A percentile compares a stretch with the other conserved stretches of the same genome.
These are phyloP conservation scores for Grus americana DNA, from an alignment of 2,113 vertebrate genomes.

Conservation along the genomic window DNA sequence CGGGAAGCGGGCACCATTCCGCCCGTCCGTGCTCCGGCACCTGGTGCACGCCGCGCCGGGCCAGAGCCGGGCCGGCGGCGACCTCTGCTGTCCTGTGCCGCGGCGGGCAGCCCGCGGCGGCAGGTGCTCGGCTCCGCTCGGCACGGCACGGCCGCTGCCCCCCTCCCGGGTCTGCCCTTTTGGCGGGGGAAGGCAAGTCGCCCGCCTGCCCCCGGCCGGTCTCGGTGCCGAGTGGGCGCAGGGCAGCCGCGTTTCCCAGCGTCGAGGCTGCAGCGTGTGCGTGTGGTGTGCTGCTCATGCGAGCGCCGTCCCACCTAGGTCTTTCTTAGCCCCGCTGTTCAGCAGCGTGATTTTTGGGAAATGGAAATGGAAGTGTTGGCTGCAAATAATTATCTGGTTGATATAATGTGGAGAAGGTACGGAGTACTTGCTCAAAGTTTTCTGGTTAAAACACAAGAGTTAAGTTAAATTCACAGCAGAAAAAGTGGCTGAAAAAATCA, in stretches of 20 bases:
- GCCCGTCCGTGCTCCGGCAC: background rate
- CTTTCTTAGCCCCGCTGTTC: fast-evolving
- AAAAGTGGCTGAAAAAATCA: background rate
- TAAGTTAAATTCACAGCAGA: background rate
- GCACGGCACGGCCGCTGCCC: background rate
- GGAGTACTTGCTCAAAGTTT: background rate
- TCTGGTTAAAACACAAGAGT: background rate
- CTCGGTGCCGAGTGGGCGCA: fast-evolving
- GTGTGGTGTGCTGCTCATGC: fast-evolving
- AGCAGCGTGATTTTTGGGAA: background rate
- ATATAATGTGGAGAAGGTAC: fast-evolving
- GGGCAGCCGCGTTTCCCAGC: background rate
- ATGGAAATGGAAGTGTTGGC: background rate
- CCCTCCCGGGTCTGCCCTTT: background rate
- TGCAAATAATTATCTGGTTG: background rate
- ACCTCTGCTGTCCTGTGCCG: conserved; percentile 72
- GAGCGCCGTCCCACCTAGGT: background rate
- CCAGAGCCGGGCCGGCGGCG: conserved; percentile 58
- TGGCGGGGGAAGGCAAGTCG: background rate
- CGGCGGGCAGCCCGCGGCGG: background rate
- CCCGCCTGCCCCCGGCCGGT: background rate
- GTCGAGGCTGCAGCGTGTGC: no score
- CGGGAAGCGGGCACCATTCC: no score
- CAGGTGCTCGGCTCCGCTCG: conserved; percentile 42
- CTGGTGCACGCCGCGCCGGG: background rate